Base-by-base conservation (phyloP, 2,797 vertebrate species). In the Platalea minor region DNA sequence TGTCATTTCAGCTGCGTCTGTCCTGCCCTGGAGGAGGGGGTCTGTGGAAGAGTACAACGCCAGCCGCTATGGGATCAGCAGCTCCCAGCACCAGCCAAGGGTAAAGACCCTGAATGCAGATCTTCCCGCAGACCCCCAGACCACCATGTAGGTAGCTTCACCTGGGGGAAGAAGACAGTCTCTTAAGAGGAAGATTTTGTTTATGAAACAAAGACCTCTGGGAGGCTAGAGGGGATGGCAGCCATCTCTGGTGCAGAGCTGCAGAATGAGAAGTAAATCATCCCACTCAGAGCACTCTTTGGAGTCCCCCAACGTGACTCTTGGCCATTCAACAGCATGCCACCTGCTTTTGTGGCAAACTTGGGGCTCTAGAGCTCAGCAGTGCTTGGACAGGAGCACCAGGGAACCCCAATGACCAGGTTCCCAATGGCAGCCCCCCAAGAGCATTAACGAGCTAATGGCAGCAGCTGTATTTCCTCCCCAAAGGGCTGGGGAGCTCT, bases 401-500 rank as follows among this genome's bases (percentile, higher is more conserved):
- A 63, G 13, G 19, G 31, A 64, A 35, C 25, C 10, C 20, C 23
- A 67, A 0, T 1, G 0, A 17, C 29, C 2, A 2, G 7, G 37
- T 35, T 79, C 53, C 19, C 17, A 24, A 7, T 0, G 9, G 33
- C 77, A 86, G 51, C 4, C 3, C 17, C 25, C 14, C 28, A 4
- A 18, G 6, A 43, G 15, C 3, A 2, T 41, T 65, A 91, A 70
- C 4, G 7, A 85, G 41, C 31, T 60, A 29, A 16, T 7, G 11
- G n/a, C 33, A 80, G 84, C 56, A 48, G 45, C 45, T 94, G 7
- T 48, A 11, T 73, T 79, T 45, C 31, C 31, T 57, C 33, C 64
- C 28, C 13, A n/a, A 46, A 73, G 17, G 0, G 0, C 54, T 80
- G 1, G 1, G n/a, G 31, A 87, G 29, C n/a, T 10, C n/a, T 53